Base-by-base conservation (phyloP, 2,797 vertebrate genomes). In the Urocyon cinereoargenteus region DNA sequence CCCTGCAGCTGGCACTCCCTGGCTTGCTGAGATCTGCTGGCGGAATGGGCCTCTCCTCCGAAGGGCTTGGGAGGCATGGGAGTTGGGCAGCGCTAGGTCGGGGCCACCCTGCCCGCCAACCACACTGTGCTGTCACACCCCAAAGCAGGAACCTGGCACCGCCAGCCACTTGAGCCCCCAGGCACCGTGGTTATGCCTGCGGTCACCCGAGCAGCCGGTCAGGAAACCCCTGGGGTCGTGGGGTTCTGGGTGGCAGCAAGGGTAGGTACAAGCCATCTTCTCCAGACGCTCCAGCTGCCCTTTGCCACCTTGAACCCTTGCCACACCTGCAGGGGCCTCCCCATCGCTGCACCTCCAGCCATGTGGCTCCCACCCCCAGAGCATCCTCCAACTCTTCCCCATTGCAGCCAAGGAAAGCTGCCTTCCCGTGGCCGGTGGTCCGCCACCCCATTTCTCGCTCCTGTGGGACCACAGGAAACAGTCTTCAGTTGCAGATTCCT, bases 101-200 rank as follows among this genome's bases (percentile, higher is more conserved):
- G 57, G 66, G 82, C 57, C 31, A 11, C 51, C 96, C 86, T 89
- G 83, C 86, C 96, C 15, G 1, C 72, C 97, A 84, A 94, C 97
- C 97, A 93, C 96, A 97, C 96, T 68, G 36, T 0, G 40, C 92
- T 88, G 72, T 94, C 95, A 93, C 53, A 95, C 77, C 79, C 96
- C 93, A 90, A 95, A 97, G 97, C 91, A 98, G 98, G 98, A 98
- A 98, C 97, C 97, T 82, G 93, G 97, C 82, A 85, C 75, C 53
- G 11, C 70, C 91, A 96, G 95, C 59, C 96, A 89, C 97, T 95
- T 86, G 96, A 96, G 91, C 93, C 93, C 95, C 92, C 92, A 61
- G 97, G 97, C 87, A 62, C 96, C 96, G 97, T 98, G 97, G 98
- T 98, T 98, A 97, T 19, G 91, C 94, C 97, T 98, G 98, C 96